Conservation (phyloP, 2,888 invertebrate genomes). For the Lordiphosa andalusiaca region DNA sequence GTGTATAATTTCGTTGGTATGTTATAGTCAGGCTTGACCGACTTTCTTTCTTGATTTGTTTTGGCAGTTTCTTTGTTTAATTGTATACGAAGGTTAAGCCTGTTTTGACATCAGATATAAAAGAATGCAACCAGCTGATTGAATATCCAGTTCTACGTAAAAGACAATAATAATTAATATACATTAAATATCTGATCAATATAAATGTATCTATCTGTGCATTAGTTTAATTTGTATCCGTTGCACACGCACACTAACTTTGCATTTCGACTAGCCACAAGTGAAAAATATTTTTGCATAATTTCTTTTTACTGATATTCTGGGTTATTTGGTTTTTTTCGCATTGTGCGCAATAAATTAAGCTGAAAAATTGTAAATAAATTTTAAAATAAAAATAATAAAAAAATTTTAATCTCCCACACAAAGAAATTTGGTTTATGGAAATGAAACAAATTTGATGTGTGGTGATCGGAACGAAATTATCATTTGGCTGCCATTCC, state of each 20-base stretch:
- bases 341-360: conserved; percentile 68
- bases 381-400: too few relatives aligned
- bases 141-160: conserved; percentile 25
- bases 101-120: conserved; percentile 6
- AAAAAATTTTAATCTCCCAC: conserved; percentile 14
- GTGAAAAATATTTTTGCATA: conserved; percentile 74
- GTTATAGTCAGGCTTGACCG: too few relatives aligned
- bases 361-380: conserved; percentile 67
- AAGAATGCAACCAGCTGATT: conserved; percentile 21
- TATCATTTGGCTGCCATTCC: conserved; percentile 57
- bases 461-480: conserved; percentile 48
- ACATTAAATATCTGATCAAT: conserved; percentile 74
- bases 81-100: too few relatives aligned
- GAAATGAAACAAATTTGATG: conserved; percentile 46
- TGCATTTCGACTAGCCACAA: too few relatives aligned
- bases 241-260: too few relatives aligned
- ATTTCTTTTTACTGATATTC: conserved; percentile 65
- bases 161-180: conserved; percentile 70
- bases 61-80: too few relatives aligned
- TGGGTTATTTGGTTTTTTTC: conserved; percentile 63
- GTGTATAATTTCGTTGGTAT: too few relatives aligned
- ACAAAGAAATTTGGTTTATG: conserved; percentile 67
- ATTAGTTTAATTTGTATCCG: conserved; percentile 73
- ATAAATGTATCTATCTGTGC: conserved; percentile 67
- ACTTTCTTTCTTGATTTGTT: too few relatives aligned